Evolutionary conservation across 2,888 invertebrate species (phyloP).

Genomic region (Eupithecia subfuscata): DNA sequence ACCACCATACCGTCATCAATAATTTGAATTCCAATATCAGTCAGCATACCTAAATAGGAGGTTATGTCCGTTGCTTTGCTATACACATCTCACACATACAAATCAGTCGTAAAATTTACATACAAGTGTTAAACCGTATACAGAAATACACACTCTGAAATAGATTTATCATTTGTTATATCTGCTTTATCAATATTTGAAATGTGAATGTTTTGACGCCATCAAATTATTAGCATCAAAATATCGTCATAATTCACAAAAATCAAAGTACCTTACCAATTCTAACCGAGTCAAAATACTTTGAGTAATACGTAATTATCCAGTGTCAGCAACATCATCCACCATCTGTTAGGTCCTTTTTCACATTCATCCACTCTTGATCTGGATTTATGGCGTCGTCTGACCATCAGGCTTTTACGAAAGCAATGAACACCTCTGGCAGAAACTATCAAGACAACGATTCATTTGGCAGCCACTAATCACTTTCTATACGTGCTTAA

Average conservation of each 20-base stretch:
- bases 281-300: too few relatives aligned
- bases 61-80: slow-evolving; percentile 47
- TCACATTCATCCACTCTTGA: background rate
- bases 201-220: background rate
- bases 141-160: background rate
- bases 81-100: slow-evolving; percentile 49
- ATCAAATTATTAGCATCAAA: background rate
- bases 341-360: too few relatives aligned
- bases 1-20: background rate
- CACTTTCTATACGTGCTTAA: slow-evolving; percentile 23
- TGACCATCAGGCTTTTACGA: background rate
- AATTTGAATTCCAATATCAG: background rate
- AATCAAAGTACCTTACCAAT: background rate
- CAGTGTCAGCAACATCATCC: too few relatives aligned
- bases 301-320: too few relatives aligned
- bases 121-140: background rate
- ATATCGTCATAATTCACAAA: too few relatives aligned
- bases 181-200: too few relatives aligned
- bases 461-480: slow-evolving; percentile 5
- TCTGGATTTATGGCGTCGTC: background rate
- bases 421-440: background rate
- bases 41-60: slow-evolving; percentile 48
- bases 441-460: background rate
- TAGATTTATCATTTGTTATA: background rate
- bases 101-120: slow-evolving; percentile 45